Conservation (phyloP, 2,888 invertebrate genomes). For the Dysmachus trigonus region DNA sequence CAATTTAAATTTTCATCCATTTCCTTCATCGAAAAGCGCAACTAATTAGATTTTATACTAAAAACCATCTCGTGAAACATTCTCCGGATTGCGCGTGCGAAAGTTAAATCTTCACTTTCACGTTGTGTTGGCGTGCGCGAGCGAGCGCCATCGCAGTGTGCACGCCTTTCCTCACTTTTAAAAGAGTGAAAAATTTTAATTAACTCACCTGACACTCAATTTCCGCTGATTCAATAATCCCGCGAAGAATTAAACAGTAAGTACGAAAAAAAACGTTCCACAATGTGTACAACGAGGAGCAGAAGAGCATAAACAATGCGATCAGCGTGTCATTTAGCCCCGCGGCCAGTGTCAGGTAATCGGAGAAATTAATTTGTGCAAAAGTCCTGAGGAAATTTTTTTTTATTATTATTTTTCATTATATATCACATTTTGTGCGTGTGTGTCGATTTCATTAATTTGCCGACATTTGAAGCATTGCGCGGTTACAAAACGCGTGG, state of each 20-base stretch:
- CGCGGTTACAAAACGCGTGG: background rate
- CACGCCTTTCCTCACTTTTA: background rate
- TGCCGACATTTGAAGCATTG: background rate
- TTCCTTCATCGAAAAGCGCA: background rate
- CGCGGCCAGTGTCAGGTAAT: background rate
- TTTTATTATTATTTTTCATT: background rate
- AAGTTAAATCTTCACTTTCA: constrained; percentile 18
- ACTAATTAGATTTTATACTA: background rate
- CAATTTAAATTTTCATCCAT: background rate
- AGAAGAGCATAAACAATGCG: background rate
- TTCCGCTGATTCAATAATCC: constrained; percentile 7
- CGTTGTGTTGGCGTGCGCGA: background rate
- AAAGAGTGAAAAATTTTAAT: constrained; percentile 14
- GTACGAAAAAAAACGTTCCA: background rate
- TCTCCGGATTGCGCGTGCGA: background rate
- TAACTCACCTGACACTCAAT: constrained; percentile 14
- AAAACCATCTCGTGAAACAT: background rate
- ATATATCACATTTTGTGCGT: background rate
- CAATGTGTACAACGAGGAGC: background rate
- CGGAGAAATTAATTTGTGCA: background rate
- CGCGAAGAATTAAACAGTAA: background rate
- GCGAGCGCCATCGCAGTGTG: background rate
- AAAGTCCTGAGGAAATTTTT: background rate
- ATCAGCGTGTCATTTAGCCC: background rate
- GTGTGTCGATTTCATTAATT: background rate